Evolutionary conservation across 2,113 vertebrate species (phyloP).

Genomic region (Ahaetulla prasina): DNA sequence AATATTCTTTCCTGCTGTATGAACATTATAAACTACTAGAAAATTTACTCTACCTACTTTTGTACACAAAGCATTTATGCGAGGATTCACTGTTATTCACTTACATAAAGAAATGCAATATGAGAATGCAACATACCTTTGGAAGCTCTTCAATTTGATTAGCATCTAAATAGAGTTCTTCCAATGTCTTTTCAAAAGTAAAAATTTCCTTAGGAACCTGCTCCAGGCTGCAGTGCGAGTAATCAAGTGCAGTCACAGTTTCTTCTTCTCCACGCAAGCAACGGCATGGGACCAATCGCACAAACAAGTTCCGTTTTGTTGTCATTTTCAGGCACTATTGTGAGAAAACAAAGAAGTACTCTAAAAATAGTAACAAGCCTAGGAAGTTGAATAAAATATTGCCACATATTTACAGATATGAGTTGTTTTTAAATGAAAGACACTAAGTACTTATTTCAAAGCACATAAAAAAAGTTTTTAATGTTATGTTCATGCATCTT

Average conservation of each 20-base stretch:
- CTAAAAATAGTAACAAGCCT: background rate
- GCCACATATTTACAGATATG: background rate
- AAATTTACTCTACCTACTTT: background rate
- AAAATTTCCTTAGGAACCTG: conserved; percentile 99
- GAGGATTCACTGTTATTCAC: background rate
- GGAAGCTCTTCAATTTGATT: conserved; percentile 99
- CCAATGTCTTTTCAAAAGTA: conserved; percentile 95
- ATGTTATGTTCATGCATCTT: background rate
- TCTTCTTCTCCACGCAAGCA: conserved; percentile 97
- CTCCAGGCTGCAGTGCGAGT: conserved; percentile 98
- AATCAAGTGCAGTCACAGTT: conserved; percentile 91
- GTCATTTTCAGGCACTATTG: conserved; percentile 90
- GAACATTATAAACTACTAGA: background rate
- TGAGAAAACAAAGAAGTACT: background rate
- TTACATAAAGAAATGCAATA: background rate
- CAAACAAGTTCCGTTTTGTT: conserved; percentile 90
- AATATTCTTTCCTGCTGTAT: background rate
- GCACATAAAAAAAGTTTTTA: background rate
- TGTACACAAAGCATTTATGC: background rate
- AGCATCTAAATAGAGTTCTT: conserved; percentile 98
- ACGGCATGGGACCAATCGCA: conserved; percentile 95
- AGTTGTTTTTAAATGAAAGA: background rate
- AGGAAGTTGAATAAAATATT: background rate
- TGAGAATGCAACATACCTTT: conserved; percentile 80
- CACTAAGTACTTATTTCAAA: background rate